Conservation (phyloP, 2,797 vertebrate species). For the Pagetopsis macropterus region DNA sequence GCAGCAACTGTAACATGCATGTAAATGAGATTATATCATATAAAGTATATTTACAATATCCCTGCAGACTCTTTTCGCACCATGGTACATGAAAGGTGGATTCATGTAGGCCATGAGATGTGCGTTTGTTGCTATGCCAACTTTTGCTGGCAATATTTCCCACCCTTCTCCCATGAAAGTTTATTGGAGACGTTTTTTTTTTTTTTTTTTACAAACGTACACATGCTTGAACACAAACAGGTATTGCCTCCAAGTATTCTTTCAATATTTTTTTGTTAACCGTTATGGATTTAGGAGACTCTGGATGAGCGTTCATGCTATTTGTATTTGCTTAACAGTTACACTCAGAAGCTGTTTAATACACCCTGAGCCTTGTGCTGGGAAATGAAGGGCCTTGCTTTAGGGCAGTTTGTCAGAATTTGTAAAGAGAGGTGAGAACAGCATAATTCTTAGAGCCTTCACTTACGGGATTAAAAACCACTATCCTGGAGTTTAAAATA, state of each 20-base stretch:
- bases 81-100: neutral
- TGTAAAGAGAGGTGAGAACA: neutral
- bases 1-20: slow-evolving; percentile 13
- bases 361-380: neutral
- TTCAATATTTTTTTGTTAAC: neutral
- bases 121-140: slow-evolving; percentile 46
- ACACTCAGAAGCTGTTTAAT: slow-evolving; percentile 15
- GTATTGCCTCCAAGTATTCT: neutral
- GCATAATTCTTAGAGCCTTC: too few relatives aligned
- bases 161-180: slow-evolving; percentile 19
- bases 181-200: slow-evolving; percentile 31
- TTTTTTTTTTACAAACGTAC: neutral
- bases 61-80: slow-evolving; percentile 4
- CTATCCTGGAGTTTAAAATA: neutral
- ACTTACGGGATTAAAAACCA: neutral
- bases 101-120: slow-evolving; percentile 10
- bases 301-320: neutral
- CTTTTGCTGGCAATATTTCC: slow-evolving; percentile 10
- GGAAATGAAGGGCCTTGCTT: slow-evolving; percentile 5
- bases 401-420: slow-evolving; percentile 1
- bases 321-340: slow-evolving; percentile 8
- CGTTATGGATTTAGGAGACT: slow-evolving; percentile 13
- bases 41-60: slow-evolving; percentile 3
- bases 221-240: neutral
- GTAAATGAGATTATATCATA: slow-evolving; percentile 35